Percentiles rank a stretch among this genome's conserved stretches.
These are phyloP conservation scores for Microctenopoma lineatum DNA, from an alignment of 2,797 vertebrate genomes.

Conservation along the genomic window DNA sequence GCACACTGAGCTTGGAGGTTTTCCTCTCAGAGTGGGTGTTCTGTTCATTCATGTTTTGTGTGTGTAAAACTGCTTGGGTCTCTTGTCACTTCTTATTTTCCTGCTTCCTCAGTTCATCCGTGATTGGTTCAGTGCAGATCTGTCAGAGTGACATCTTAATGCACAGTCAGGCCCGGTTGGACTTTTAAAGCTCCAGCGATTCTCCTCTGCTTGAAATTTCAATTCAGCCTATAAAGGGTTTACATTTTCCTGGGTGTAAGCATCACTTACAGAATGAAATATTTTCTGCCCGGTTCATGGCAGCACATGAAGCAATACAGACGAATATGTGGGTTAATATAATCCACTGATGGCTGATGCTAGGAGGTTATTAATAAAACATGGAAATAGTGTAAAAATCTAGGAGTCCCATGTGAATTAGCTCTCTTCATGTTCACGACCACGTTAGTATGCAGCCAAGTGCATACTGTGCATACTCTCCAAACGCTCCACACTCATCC, in stretches of 20 bases:
- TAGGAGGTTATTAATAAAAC: constrained; percentile 70
- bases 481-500: constrained; percentile 30
- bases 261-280: constrained; percentile 3
- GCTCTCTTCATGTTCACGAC: constrained; percentile 28
- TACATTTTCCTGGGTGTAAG: constrained; percentile 19
- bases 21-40: constrained; percentile 31
- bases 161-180: constrained; percentile 43
- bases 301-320: constrained; percentile 26
- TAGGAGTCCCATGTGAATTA: constrained; percentile 55
- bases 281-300: constrained; percentile 17
- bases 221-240: constrained; percentile 38
- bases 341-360: constrained; percentile 58
- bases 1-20: constrained; percentile 35
- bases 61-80: constrained; percentile 31
- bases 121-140: constrained; percentile 59
- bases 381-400: constrained; percentile 49
- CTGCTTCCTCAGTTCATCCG: constrained; percentile 51
- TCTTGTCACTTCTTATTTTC: constrained; percentile 69
- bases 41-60: constrained; percentile 63
- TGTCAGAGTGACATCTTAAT: constrained; percentile 72
- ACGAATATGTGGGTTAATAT: constrained; percentile 65
- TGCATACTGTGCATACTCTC: constrained; percentile 25
- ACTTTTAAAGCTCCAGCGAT: constrained; percentile 74
- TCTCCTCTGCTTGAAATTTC: constrained; percentile 66
- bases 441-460: constrained; percentile 31